Evolutionary conservation across 2,797 vertebrate species (phyloP).

Genomic region (Sebastes paucispinis): DNA sequence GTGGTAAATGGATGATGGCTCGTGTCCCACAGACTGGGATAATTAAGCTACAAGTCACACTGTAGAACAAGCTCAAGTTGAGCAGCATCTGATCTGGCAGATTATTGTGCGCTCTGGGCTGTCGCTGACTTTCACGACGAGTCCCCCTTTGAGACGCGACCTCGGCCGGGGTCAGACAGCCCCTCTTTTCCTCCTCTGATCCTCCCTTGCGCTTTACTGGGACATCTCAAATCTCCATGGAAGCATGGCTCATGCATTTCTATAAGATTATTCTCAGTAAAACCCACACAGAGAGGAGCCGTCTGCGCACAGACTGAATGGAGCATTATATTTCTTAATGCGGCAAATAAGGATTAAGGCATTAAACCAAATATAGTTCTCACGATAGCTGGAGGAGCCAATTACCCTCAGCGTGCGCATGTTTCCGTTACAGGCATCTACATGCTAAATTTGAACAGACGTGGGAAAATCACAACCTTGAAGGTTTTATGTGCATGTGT

Average conservation of each 20-base stretch:
- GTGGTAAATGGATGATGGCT: slow-evolving; percentile 68
- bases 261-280: slow-evolving; percentile 68
- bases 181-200: slow-evolving; percentile 54
- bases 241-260: slow-evolving; percentile 65
- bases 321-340: slow-evolving; percentile 72
- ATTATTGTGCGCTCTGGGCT: slow-evolving; percentile 55
- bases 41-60: slow-evolving; percentile 62
- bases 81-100: slow-evolving; percentile 60
- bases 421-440: slow-evolving; percentile 47
- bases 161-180: slow-evolving; percentile 54
- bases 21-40: slow-evolving; percentile 56
- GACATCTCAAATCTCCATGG: slow-evolving; percentile 66
- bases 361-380: slow-evolving; percentile 75
- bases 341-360: slow-evolving; percentile 73
- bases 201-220: slow-evolving; percentile 53
- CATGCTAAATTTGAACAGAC: slow-evolving; percentile 64
- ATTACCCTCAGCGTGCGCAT: slow-evolving; percentile 54
- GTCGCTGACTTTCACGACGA: slow-evolving; percentile 46
- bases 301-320: slow-evolving; percentile 62
- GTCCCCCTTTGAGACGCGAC: slow-evolving; percentile 53
- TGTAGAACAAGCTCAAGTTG: slow-evolving; percentile 42
- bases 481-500: slow-evolving; percentile 17
- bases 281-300: slow-evolving; percentile 62
- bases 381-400: slow-evolving; percentile 65
- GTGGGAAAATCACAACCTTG: slow-evolving; percentile 62